Evolutionary conservation across 2,797 vertebrate genomes (phyloP).

Genomic region (Brachymystax lenok): DNA sequence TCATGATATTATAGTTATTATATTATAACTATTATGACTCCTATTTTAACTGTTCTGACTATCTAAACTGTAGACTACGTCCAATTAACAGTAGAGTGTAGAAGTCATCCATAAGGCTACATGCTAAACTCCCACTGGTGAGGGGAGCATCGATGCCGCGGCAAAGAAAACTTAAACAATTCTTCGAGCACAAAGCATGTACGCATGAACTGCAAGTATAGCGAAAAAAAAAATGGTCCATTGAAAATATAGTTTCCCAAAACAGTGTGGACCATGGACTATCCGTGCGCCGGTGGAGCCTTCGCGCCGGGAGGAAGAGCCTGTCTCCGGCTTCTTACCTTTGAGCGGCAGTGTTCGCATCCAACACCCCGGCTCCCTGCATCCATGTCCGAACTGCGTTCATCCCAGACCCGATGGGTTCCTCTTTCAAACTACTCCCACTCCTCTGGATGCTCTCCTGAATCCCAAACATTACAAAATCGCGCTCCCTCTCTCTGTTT

Average conservation of each 20-base stretch:
- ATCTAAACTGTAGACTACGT: background rate
- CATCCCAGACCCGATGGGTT: conserved; percentile 96
- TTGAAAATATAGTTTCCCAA: conserved; percentile 33
- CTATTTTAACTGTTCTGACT: background rate
- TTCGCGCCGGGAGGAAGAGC: conserved; percentile 32
- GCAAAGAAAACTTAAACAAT: background rate
- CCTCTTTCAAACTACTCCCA: conserved; percentile 98
- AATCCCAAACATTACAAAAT: conserved; percentile 95
- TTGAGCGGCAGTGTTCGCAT: conserved; percentile 97
- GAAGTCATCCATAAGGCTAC: background rate
- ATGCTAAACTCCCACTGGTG: background rate
- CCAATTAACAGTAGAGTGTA: background rate
- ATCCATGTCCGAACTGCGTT: conserved; percentile 98
- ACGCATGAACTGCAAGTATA: background rate
- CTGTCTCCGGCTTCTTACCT: conserved; percentile 81
- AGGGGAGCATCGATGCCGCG: background rate
- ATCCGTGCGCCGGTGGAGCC: conserved; percentile 25
- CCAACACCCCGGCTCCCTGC: conserved; percentile 97
- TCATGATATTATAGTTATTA: background rate
- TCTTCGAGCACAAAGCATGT: background rate
- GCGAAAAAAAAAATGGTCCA: background rate
- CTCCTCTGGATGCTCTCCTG: conserved; percentile 98
- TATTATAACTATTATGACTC: background rate
- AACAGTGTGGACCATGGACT: conserved; percentile 23
- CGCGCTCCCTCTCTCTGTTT: conserved; percentile 27